These are phyloP conservation scores for Spatulosminthurus flaviceps DNA, from an alignment of 2,888 invertebrate genomes.

Conservation along the genomic window DNA sequence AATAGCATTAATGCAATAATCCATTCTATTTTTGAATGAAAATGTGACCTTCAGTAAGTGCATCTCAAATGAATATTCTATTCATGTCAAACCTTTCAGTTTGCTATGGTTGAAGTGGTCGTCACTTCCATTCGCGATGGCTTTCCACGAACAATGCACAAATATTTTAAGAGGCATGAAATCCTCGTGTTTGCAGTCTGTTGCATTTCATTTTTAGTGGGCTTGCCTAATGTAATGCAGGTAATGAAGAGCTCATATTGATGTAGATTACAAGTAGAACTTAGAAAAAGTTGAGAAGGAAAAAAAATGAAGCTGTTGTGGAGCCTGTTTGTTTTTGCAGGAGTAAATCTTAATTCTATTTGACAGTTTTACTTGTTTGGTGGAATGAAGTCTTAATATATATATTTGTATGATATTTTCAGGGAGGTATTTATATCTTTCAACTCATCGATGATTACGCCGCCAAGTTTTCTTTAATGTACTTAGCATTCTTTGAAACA, in stretches of 20 bases:
- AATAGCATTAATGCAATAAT: neutral
- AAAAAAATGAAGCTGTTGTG: too few species aligned
- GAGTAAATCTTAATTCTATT: too few species aligned
- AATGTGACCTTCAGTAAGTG: too few species aligned
- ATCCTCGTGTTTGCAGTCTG: slow-evolving; percentile 85
- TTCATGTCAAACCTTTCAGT: slow-evolving; percentile 70
- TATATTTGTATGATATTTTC: slow-evolving; percentile 49
- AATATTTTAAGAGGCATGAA: slow-evolving; percentile 84
- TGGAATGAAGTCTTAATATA: neutral
- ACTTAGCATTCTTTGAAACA: slow-evolving; percentile 91
- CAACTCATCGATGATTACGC: slow-evolving; percentile 93
- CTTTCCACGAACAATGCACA: slow-evolving; percentile 86
- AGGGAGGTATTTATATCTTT: slow-evolving; percentile 91
- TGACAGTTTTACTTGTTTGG: too few species aligned
- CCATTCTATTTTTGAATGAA: neutral
- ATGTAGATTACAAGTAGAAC: too few species aligned
- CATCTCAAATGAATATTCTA: too few species aligned
- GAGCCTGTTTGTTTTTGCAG: too few species aligned
- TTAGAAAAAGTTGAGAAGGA: too few species aligned
- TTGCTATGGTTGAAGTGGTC: slow-evolving; percentile 93
- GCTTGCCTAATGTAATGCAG: slow-evolving; percentile 87
- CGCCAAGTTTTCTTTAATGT: slow-evolving; percentile 90
- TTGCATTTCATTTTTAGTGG: slow-evolving; percentile 81
- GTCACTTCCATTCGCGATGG: slow-evolving; percentile 94
- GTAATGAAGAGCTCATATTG: too few species aligned